Evolutionary conservation across 2,113 vertebrate species (phyloP).

Genomic region (Xyrauchen texanus): DNA sequence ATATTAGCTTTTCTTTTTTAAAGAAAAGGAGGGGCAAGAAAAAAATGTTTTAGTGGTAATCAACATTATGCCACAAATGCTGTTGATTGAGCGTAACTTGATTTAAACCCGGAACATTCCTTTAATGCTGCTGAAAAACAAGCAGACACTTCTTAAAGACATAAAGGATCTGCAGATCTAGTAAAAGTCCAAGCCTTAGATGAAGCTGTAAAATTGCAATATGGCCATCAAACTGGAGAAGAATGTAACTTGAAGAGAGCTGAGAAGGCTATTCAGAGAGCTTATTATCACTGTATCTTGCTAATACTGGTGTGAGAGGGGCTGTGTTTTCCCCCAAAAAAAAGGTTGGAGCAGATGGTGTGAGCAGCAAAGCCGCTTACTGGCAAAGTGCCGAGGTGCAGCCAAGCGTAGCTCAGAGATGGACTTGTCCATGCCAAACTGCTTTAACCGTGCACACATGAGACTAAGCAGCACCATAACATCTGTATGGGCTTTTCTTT

Average conservation of each 20-base stretch:
- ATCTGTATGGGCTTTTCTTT: conserved; percentile 16
- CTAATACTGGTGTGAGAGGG: conserved; percentile 53
- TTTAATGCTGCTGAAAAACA: too few relatives aligned
- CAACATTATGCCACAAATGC: too few relatives aligned
- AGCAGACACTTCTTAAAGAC: not conserved
- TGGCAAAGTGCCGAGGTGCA: conserved; percentile 60
- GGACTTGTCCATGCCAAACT: conserved; percentile 13
- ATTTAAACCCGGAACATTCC: too few relatives aligned
- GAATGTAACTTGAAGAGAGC: conserved; percentile 8
- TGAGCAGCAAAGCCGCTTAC: conserved; percentile 70
- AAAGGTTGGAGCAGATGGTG: conserved; percentile 71
- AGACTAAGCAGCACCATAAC: not conserved
- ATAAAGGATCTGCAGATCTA: too few relatives aligned
- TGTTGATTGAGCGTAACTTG: too few relatives aligned
- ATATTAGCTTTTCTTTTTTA: too few relatives aligned
- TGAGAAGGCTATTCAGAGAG: conserved; percentile 4
- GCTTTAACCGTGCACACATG: conserved; percentile 11
- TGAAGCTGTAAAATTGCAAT: not conserved
- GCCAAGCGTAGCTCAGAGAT: conserved; percentile 19
- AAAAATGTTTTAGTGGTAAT: too few relatives aligned
- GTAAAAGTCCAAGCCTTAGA: not conserved
- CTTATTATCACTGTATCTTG: conserved; percentile 47
- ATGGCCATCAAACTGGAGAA: conserved; percentile 46
- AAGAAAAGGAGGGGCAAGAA: too few relatives aligned
- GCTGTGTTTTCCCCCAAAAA: conserved; percentile 55